Percentiles rank a stretch among this genome's conserved stretches.
Evolutionary conservation across 2,888 invertebrate species (phyloP).

Genomic region (Tetranychus truncatus): DNA sequence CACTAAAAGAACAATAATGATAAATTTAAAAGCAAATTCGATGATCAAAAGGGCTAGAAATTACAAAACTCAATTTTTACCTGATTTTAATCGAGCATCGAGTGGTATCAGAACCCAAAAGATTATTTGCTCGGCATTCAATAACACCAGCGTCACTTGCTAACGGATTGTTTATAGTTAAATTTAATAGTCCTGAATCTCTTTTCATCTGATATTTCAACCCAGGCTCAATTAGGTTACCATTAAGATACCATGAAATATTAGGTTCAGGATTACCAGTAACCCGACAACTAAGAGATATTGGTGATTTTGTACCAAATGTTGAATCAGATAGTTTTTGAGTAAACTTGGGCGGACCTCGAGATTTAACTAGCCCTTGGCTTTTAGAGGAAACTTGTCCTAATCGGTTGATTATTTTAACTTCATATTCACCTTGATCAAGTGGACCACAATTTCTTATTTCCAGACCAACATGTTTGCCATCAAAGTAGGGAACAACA

Average conservation of each 20-base stretch:
- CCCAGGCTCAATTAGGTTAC: constrained; percentile 30
- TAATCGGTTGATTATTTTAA: constrained; percentile 52
- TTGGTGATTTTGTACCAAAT: constrained; percentile 39
- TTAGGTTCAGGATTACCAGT: constrained; percentile 17
- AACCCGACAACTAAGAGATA: constrained; percentile 55
- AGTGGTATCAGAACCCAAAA: constrained; percentile 49
- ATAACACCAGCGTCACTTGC: constrained; percentile 52
- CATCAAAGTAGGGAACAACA: constrained; percentile 15
- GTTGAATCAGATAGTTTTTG: constrained; percentile 51
- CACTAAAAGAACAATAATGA: constrained; percentile 19
- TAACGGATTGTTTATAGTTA: constrained; percentile 51
- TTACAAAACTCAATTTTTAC: constrained; percentile 18
- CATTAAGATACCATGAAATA: constrained; percentile 1
- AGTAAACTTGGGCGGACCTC: constrained; percentile 62
- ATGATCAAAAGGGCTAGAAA: background rate
- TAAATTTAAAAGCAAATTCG: background rate
- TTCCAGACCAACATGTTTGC: constrained; percentile 18
- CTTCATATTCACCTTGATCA: constrained; percentile 61
- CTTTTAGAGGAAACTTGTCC: constrained; percentile 53
- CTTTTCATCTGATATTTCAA: constrained; percentile 48
- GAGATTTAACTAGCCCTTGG: constrained; percentile 53
- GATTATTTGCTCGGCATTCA: constrained; percentile 56
- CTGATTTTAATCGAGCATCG: constrained; percentile 33
- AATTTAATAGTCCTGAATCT: constrained; percentile 41
- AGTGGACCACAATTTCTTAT: constrained; percentile 22